Conservation (phyloP, 1,140 invertebrate genomes). For the Aphidius ervi region DNA sequence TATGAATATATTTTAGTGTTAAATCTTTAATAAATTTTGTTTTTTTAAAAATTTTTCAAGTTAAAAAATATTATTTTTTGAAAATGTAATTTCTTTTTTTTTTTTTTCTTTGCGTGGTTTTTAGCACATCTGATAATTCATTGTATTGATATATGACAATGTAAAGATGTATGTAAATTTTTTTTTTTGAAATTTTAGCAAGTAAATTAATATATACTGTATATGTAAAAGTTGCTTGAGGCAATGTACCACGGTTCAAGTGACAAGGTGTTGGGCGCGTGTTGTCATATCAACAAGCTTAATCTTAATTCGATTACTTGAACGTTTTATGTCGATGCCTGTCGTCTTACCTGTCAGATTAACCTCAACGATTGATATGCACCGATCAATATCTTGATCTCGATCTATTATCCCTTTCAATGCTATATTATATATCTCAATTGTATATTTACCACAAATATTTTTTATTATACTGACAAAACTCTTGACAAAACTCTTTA, state of each 20-base stretch:
- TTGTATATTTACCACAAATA: background rate
- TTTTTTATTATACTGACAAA: too few species aligned
- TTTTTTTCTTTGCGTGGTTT: background rate
- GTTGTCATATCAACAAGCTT: slow-evolving; percentile 25
- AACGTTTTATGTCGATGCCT: slow-evolving; percentile 4
- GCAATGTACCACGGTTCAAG: slow-evolving; percentile 16
- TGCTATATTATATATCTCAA: background rate
- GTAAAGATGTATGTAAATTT: too few species aligned
- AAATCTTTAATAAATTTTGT: too few species aligned
- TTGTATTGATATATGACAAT: too few species aligned
- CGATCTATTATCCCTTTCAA: background rate
- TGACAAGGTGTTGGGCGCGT: slow-evolving; percentile 30
- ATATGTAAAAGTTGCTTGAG: slow-evolving; percentile 18
- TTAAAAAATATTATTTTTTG: too few species aligned
- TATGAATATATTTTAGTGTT: too few species aligned
- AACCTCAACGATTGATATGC: background rate
- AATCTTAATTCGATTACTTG: slow-evolving; percentile 31
- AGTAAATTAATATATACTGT: background rate
- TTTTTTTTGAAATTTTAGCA: background rate
- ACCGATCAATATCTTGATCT: slow-evolving; percentile 7
- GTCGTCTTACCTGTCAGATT: slow-evolving; percentile 9
- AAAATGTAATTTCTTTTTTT: background rate
- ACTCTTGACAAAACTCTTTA: too few species aligned
- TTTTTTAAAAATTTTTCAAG: too few species aligned
- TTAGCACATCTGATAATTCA: background rate